Evolutionary conservation across 1,140 invertebrate species (phyloP).

Genomic region (Dendroctonus ponderosae): DNA sequence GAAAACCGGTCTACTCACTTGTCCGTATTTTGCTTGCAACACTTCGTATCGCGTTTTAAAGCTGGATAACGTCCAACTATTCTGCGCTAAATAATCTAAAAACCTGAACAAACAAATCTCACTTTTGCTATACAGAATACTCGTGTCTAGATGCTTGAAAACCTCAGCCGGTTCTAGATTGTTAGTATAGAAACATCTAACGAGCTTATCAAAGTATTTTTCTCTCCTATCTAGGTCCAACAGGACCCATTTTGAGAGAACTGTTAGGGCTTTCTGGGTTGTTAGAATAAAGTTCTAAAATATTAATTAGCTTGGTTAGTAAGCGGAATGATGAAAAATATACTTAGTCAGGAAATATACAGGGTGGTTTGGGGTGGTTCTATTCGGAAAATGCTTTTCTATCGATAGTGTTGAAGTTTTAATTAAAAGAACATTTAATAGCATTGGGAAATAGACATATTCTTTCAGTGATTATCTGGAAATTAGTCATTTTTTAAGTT

Average conservation of each 20-base stretch:
- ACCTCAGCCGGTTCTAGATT: slow-evolving; percentile 52
- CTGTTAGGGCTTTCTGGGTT: slow-evolving; percentile 54
- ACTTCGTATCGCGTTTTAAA: slow-evolving; percentile 56
- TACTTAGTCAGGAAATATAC: not conserved
- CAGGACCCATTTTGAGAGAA: slow-evolving; percentile 59
- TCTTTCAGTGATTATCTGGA: too few relatives aligned
- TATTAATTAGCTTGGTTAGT: slow-evolving; percentile 14
- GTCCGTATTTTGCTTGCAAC: slow-evolving; percentile 54
- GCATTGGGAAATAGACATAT: too few relatives aligned
- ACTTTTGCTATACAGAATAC: slow-evolving; percentile 54
- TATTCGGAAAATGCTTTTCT: too few relatives aligned
- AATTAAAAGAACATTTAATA: too few relatives aligned
- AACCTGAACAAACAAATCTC: slow-evolving; percentile 58
- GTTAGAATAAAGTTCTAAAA: slow-evolving; percentile 52
- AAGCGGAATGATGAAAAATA: not conserved
- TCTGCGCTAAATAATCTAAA: slow-evolving; percentile 59
- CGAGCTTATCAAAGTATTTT: slow-evolving; percentile 55
- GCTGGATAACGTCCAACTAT: slow-evolving; percentile 56
- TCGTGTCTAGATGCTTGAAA: slow-evolving; percentile 55
- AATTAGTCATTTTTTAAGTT: too few relatives aligned
- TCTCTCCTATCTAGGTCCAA: slow-evolving; percentile 54
- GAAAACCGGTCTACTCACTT: slow-evolving; percentile 36
- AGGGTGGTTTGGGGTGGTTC: too few relatives aligned
- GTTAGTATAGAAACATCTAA: slow-evolving; percentile 55
- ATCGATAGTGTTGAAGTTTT: too few relatives aligned